These are phyloP conservation scores for Stegostoma tigrinum DNA, from an alignment of 2,113 vertebrate species.

Conservation along the genomic window DNA sequence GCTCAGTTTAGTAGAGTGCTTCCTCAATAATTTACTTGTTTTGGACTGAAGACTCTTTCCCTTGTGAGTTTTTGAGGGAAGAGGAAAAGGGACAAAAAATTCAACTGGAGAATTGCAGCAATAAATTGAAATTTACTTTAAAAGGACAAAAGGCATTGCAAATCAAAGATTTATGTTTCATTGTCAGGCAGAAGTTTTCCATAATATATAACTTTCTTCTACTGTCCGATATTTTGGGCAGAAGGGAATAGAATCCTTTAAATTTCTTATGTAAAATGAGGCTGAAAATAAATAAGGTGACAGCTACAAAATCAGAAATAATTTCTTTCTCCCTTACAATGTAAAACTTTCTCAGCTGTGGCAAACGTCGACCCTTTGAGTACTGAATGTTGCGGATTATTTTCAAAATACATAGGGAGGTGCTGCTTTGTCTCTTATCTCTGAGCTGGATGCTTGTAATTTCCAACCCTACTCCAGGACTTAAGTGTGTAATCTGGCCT, in stretches of 20 bases:
- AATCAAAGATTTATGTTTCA: slow-evolving; percentile 37
- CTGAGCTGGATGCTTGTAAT: neutral
- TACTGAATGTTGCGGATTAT: neutral
- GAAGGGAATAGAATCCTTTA: slow-evolving; percentile 43
- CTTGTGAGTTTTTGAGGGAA: slow-evolving; percentile 69
- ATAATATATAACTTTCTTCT: slow-evolving; percentile 52
- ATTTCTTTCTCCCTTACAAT: neutral
- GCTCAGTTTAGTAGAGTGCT: slow-evolving; percentile 75
- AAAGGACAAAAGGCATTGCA: slow-evolving; percentile 54
- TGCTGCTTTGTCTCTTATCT: neutral
- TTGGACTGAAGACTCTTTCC: slow-evolving; percentile 61
- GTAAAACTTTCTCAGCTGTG: neutral
- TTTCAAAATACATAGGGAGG: neutral
- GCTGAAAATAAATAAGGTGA: neutral
- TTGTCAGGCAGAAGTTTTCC: slow-evolving; percentile 54
- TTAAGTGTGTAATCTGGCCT: neutral
- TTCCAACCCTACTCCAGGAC: neutral
- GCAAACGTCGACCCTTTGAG: neutral
- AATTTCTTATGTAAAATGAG: slow-evolving; percentile 11
- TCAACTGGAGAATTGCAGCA: slow-evolving; percentile 39
- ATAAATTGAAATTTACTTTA: slow-evolving; percentile 57
- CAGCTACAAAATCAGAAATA: neutral
- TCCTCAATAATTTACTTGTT: slow-evolving; percentile 68
- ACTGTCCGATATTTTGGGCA: slow-evolving; percentile 27
- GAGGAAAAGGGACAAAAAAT: neutral